These are phyloP conservation scores for Neolamprologus tretocephalus DNA, from an alignment of 2,113 vertebrate species.

Conservation along the genomic window DNA sequence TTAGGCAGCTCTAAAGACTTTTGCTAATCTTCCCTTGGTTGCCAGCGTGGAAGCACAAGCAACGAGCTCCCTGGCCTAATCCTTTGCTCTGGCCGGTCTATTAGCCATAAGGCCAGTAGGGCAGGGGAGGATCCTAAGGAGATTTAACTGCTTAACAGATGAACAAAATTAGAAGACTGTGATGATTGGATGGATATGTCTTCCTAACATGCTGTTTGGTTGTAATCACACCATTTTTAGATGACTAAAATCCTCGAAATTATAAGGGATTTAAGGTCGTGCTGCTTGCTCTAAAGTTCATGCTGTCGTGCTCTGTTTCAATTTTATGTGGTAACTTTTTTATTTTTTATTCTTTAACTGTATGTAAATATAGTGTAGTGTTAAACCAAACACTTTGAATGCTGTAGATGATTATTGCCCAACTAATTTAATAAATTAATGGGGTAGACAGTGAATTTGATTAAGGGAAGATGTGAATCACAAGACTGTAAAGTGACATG, in stretches of 20 bases:
- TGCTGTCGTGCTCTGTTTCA: not conserved
- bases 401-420: no score
- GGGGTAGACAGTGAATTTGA: not conserved
- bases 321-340: not conserved
- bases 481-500: not conserved
- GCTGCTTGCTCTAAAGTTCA: not conserved
- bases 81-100: constrained; percentile 44
- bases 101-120: constrained; percentile 59
- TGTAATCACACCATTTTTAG: constrained; percentile 47
- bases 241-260: constrained; percentile 13
- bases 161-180: constrained; percentile 80
- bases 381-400: not conserved
- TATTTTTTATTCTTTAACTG: not conserved
- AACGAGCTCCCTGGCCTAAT: constrained; percentile 49
- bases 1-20: constrained; percentile 35
- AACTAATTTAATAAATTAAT: not conserved
- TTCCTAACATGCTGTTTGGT: constrained; percentile 40
- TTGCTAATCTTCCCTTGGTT: constrained; percentile 42
- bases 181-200: constrained; percentile 57
- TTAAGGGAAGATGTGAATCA: not conserved
- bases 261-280: not conserved
- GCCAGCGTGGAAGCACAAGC: constrained; percentile 7
- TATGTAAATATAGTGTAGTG: no score
- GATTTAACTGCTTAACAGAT: constrained; percentile 80
- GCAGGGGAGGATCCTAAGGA: constrained; percentile 70